Base-by-base conservation (phyloP, 2,797 vertebrate genomes). In the Halcyon chelicuti region DNA sequence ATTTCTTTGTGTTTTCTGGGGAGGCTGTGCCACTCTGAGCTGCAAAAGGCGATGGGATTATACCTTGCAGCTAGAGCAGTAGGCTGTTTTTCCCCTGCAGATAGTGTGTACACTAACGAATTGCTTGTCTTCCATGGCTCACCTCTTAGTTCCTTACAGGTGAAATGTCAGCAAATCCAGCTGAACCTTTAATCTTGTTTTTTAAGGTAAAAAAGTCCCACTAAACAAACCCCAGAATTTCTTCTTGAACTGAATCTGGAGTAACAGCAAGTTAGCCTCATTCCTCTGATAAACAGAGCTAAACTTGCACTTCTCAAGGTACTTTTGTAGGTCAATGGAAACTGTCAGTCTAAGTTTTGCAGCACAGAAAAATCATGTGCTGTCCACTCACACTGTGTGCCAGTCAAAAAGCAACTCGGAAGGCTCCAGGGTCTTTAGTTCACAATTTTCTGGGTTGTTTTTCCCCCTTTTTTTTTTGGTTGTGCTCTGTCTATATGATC, bases 81-180 rank as follows among this genome's bases (percentile, higher is more conserved):
- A 33, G 47, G 52, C 61, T 95, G 5, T 29, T 93, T 52, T 89
- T 62, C 18, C 52, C n/a, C 78, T 75, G 57, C 51, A 93, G 92
- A 68, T 82, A 93, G 60, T 28, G 42, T 81, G 73, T 46, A 61
- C 79, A 62, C 52, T 86, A 93, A 90, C 21, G 29, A 94, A 77
- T 92, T 89, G 47, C 54, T 75, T 92, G 85, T 52, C 86, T 96
- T 93, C 74, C 0, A 1, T 58, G 70, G 71, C 61, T 81, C 46
- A 29, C 33, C 49, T 93, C 77, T 76, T 78, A 29, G 49, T 68
- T 86, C 54, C 49, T 37, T 54, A 17, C 20, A 37, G 71, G 70
- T 85, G 63, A 95, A 74, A 81, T 76, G 94, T 93, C 86, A 93
- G 89, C 90, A 94, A 90, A 96, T 95, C 63, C 49, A 67, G 39